These are phyloP conservation scores for Trididemnum miniatum DNA, from an alignment of 23 tunicate species.

Conservation along the genomic window DNA sequence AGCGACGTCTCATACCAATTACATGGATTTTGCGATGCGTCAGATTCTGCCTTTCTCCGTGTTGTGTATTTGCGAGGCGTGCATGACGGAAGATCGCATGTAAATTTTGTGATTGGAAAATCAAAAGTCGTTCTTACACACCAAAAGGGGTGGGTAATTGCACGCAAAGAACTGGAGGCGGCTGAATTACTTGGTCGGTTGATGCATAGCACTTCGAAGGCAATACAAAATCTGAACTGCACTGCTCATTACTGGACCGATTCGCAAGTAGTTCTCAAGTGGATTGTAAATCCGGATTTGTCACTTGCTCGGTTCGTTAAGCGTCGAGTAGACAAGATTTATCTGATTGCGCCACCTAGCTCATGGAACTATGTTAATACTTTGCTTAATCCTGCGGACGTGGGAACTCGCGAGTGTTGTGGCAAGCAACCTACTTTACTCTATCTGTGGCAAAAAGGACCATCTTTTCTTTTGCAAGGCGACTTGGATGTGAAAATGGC, in stretches of 20 bases:
- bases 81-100: neutral
- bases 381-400: neutral
- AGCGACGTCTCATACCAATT: neutral
- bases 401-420: neutral
- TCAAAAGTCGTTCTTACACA: neutral
- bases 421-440: neutral
- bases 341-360: neutral
- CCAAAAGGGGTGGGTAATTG: neutral
- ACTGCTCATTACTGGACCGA: neutral
- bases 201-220: neutral
- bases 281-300: constrained; percentile 14
- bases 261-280: neutral
- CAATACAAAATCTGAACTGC: neutral
- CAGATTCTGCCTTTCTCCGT: neutral
- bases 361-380: neutral
- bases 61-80: constrained; percentile 10
- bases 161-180: constrained; percentile 15
- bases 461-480: neutral
- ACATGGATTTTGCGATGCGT: constrained; percentile 25
- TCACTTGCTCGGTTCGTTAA: neutral
- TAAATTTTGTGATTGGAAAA: constrained; percentile 5
- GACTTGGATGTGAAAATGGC: neutral
- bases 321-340: constrained; percentile 1
- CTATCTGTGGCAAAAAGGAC: neutral
- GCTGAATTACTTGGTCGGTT: neutral